These are phyloP conservation scores for Misgurnus mizolepis DNA, from an alignment of 2,113 vertebrate species.

Conservation along the genomic window DNA sequence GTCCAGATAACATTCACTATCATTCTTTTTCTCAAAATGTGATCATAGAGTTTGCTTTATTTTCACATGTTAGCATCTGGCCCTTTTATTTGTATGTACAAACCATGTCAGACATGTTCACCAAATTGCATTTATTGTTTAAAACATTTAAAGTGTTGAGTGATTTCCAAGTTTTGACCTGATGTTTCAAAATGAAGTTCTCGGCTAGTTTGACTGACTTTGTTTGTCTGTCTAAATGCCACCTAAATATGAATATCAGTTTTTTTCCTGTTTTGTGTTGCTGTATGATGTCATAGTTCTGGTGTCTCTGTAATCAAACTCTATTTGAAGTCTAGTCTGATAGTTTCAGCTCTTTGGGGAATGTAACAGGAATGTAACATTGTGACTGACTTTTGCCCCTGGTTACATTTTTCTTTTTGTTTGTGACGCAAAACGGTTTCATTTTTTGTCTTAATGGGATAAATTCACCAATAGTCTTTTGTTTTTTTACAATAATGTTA, in stretches of 20 bases:
- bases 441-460: constrained; percentile 33
- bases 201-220: neutral
- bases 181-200: neutral
- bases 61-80: too few relatives aligned
- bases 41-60: neutral
- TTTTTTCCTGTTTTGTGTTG: constrained; percentile 11
- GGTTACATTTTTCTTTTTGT: constrained; percentile 14
- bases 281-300: constrained; percentile 11
- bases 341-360: constrained; percentile 36
- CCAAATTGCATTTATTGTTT: too few relatives aligned
- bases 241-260: constrained; percentile 17
- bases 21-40: neutral
- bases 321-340: constrained; percentile 27
- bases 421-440: neutral
- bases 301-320: constrained; percentile 33
- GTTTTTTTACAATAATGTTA: constrained; percentile 3
- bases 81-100: too few relatives aligned
- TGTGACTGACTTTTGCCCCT: constrained; percentile 18
- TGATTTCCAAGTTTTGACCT: too few relatives aligned
- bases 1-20: neutral
- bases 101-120: too few relatives aligned
- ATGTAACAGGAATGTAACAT: constrained; percentile 47
- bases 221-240: neutral
- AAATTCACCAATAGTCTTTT: constrained; percentile 28
- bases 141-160: too few relatives aligned